Evolutionary conservation across 2,797 vertebrate species (phyloP).

Genomic region (Myotis pilosus): DNA sequence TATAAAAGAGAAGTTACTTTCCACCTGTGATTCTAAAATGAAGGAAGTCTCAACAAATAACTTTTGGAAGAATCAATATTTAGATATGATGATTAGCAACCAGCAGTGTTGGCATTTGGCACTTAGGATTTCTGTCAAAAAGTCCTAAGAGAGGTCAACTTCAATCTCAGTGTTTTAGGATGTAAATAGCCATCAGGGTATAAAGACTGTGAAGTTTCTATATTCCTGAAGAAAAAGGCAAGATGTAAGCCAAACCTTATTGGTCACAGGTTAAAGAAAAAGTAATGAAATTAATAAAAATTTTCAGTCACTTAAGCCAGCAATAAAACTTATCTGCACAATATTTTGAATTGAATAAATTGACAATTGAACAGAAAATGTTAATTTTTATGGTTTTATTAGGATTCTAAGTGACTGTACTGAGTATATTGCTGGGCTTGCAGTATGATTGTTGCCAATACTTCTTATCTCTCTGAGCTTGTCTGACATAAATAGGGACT

Average conservation of each 20-base stretch:
- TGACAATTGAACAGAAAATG: slow-evolving; percentile 23
- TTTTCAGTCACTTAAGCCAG: background rate
- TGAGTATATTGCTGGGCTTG: background rate
- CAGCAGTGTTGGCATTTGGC: slow-evolving; percentile 58
- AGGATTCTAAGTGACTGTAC: background rate
- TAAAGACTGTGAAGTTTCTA: slow-evolving; percentile 53
- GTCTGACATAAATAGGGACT: slow-evolving; percentile 42
- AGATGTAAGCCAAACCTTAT: slow-evolving; percentile 23
- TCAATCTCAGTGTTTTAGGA: slow-evolving; percentile 32
- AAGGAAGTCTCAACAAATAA: slow-evolving; percentile 73
- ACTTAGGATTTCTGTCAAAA: slow-evolving; percentile 57
- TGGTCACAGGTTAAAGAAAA: slow-evolving; percentile 34
- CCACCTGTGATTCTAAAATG: slow-evolving; percentile 73
- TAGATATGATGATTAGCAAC: slow-evolving; percentile 67
- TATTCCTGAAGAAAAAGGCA: slow-evolving; percentile 23
- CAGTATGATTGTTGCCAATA: slow-evolving; percentile 8
- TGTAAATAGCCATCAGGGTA: background rate
- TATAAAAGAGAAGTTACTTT: slow-evolving; percentile 76
- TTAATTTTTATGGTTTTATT: slow-evolving; percentile 46
- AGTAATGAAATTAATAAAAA: slow-evolving; percentile 42
- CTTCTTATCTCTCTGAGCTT: slow-evolving; percentile 6
- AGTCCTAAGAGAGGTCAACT: slow-evolving; percentile 42
- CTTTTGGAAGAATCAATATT: slow-evolving; percentile 74
- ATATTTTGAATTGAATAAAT: slow-evolving; percentile 54
- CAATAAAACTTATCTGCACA: background rate